A percentile compares a stretch with the other conserved stretches of the same genome.
Evolutionary conservation across 1,140 invertebrate genomes (phyloP).

Genomic region (Ptiloglossa arizonensis): DNA sequence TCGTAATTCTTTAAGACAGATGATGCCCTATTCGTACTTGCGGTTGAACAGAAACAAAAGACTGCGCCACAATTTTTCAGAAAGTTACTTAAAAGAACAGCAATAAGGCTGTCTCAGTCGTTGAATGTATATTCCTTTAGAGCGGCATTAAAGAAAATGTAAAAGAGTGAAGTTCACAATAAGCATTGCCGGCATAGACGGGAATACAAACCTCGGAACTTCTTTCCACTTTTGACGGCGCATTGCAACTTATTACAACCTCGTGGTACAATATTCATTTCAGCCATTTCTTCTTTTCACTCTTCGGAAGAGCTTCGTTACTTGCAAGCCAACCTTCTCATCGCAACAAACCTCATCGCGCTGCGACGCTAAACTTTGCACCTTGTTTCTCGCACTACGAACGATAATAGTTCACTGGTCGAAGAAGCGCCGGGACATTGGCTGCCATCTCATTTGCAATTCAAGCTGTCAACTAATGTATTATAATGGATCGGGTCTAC

Average conservation of each 20-base stretch:
- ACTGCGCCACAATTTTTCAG: neutral
- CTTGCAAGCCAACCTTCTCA: neutral
- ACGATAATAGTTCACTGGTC: neutral
- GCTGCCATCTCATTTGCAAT: slow-evolving; percentile 9
- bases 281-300: slow-evolving; percentile 12
- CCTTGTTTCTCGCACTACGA: neutral
- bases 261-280: slow-evolving; percentile 4
- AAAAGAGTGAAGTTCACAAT: too few species aligned
- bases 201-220: slow-evolving; percentile 2
- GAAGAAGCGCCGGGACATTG: neutral
- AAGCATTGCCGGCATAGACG: neutral
- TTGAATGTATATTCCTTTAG: neutral
- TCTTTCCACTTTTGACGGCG: slow-evolving; percentile 9
- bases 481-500: slow-evolving; percentile 3
- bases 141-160: neutral
- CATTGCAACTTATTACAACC: slow-evolving; percentile 21
- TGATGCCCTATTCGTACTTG: too few species aligned
- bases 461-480: slow-evolving; percentile 11
- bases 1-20: too few species aligned
- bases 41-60: neutral
- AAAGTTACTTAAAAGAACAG: neutral
- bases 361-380: neutral
- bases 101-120: neutral
- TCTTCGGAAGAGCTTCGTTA: slow-evolving; percentile 9
- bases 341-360: neutral